phyloP scores from a whole-genome alignment of 2,113 vertebrate genomes.

The Alosa alosa region DNA sequence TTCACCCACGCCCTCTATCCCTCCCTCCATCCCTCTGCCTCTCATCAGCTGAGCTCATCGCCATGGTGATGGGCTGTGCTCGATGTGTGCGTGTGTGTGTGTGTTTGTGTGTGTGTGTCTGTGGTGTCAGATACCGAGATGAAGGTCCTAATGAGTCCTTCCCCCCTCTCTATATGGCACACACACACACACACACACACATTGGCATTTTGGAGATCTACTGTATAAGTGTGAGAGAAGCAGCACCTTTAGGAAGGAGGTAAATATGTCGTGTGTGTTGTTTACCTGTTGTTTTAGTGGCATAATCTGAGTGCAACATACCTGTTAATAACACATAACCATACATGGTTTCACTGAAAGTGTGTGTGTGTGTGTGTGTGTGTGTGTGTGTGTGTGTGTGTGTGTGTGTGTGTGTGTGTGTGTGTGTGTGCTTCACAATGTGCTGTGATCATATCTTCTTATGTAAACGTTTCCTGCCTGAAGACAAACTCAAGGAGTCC shows the following conservation, averaged over 20 bases:
- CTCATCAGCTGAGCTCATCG: conserved; percentile 25
- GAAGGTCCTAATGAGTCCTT: conserved; percentile 37
- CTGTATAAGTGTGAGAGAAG: not conserved
- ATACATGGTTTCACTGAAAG: not conserved
- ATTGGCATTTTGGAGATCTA: not conserved
- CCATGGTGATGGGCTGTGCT: conserved; percentile 33
- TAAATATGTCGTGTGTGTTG: not conserved
- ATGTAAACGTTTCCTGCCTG: conserved; percentile 3
- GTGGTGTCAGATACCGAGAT: conserved; percentile 29
- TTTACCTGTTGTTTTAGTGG: not conserved
- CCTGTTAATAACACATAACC: not conserved
- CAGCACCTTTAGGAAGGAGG: not conserved
- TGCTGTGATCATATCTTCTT: not conserved
- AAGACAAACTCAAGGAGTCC: conserved; percentile 13
- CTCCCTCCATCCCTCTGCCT: not conserved
- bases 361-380: not conserved
- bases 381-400: conserved; percentile 1
- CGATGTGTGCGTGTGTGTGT: not conserved
- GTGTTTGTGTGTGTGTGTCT: conserved; percentile 16
- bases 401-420: conserved; percentile 4
- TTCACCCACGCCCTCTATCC: not conserved
- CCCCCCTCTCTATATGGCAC: not conserved
- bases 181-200: not conserved
- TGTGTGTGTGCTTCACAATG: not conserved
- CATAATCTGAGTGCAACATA: not conserved